phyloP scores from a whole-genome alignment of 2,888 invertebrate genomes.

The Cybosia mesomella region DNA sequence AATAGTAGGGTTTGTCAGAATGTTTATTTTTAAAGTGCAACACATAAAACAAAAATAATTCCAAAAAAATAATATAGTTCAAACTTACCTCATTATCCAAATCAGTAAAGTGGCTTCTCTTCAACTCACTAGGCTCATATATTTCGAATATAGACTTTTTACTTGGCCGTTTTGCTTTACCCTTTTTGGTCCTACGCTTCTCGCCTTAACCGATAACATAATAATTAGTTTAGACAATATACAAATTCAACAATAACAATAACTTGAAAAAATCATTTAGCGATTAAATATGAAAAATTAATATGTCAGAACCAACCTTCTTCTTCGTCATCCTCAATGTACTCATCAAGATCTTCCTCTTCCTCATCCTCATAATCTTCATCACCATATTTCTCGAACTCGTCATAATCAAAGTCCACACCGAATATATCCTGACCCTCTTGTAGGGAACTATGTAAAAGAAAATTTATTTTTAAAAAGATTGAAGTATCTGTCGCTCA shows the following conservation, averaged over 20 bases:
- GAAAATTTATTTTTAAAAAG: not conserved
- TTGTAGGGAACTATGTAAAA: conserved; percentile 91
- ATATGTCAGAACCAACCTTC: conserved; percentile 79
- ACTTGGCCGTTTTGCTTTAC: conserved; percentile 91
- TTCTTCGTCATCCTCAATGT: conserved; percentile 92
- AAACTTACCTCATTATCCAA: conserved; percentile 92
- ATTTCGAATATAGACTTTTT: conserved; percentile 97
- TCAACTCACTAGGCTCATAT: conserved; percentile 98
- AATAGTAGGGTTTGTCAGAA: not conserved
- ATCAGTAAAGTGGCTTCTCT: conserved; percentile 98
- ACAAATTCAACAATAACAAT: not conserved
- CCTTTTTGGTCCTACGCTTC: conserved; percentile 91
- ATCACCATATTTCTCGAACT: conserved; percentile 95
- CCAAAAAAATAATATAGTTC: too few species aligned
- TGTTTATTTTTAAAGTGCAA: not conserved
- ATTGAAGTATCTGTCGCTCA: not conserved
- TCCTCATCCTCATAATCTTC: conserved; percentile 95
- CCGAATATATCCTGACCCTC: conserved; percentile 99
- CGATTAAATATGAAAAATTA: not conserved
- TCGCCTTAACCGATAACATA: conserved; percentile 64
- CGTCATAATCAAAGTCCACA: conserved; percentile 98
- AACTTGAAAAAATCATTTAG: not conserved
- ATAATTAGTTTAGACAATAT: not conserved
- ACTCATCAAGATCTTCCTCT: conserved; percentile 92
- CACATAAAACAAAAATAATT: conserved; percentile 21